These are phyloP conservation scores for Peromyscus polionotus DNA, from an alignment of 2,113 vertebrate genomes.

Conservation along the genomic window DNA sequence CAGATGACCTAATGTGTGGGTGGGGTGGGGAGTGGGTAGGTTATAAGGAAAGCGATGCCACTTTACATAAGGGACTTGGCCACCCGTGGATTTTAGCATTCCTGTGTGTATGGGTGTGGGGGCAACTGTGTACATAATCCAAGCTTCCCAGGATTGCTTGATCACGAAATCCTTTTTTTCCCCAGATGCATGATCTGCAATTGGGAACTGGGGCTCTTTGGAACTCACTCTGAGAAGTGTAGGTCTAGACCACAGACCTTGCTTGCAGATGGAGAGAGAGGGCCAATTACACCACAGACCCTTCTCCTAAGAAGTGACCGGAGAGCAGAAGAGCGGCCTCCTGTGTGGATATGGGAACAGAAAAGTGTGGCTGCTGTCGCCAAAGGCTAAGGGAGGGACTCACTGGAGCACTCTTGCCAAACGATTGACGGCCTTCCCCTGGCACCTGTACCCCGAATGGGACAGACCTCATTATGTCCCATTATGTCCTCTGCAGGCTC, in stretches of 20 bases:
- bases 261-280: neutral
- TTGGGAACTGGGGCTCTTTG: neutral
- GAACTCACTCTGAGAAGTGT: neutral
- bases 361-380: neutral
- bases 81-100: neutral
- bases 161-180: neutral
- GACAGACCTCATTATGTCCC: neutral
- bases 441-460: neutral
- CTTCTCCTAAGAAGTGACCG: neutral
- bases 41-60: neutral
- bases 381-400: neutral
- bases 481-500: neutral
- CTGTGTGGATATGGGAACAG: neutral
- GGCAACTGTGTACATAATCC: neutral
- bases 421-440: neutral
- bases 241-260: neutral
- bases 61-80: neutral
- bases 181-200: neutral
- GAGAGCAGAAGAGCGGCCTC: neutral
- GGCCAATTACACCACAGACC: neutral
- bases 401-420: neutral
- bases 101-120: neutral
- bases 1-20: neutral
- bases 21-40: neutral
- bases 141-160: neutral